Evolutionary conservation across 2,113 vertebrate genomes (phyloP).

Genomic region (Plestiodon gilberti): DNA sequence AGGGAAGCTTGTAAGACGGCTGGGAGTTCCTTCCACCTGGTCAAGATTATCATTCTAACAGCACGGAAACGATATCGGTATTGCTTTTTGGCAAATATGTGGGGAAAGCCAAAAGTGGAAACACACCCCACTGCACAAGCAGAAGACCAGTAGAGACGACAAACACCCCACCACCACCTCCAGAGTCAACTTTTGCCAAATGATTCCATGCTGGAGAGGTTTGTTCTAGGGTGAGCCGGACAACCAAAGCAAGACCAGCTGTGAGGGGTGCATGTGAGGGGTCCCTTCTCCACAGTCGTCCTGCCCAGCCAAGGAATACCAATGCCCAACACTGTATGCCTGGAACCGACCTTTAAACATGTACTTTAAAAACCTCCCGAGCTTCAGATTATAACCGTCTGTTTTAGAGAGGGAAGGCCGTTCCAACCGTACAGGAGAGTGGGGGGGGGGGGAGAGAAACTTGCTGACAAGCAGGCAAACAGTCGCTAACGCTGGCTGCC

Average conservation of each 20-base stretch:
- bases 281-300: constrained; percentile 55
- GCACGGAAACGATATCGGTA: constrained; percentile 52
- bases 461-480: constrained; percentile 76
- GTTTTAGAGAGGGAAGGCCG: constrained; percentile 71
- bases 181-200: constrained; percentile 19
- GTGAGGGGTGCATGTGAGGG: constrained; percentile 50
- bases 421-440: constrained; percentile 62
- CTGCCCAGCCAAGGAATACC: constrained; percentile 62
- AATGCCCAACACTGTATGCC: constrained; percentile 59
- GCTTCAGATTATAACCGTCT: constrained; percentile 79
- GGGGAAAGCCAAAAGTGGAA: constrained; percentile 18
- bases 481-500: constrained; percentile 76
- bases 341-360: constrained; percentile 66
- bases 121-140: constrained; percentile 54
- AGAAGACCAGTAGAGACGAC: constrained; percentile 55
- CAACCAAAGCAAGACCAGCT: constrained; percentile 57
- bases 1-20: background rate
- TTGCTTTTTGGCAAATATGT: constrained; percentile 32
- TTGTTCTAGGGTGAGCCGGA: constrained; percentile 61
- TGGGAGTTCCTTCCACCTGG: constrained; percentile 27
- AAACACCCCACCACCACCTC: no score
- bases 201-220: constrained; percentile 53
- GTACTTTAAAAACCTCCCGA: constrained; percentile 74
- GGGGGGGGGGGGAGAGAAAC: constrained; percentile 51
- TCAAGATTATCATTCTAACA: constrained; percentile 57